Percentiles rank a stretch among this genome's conserved stretches.
Conservation (phyloP, 2,888 invertebrate genomes). For the Sminthurides aquaticus region DNA sequence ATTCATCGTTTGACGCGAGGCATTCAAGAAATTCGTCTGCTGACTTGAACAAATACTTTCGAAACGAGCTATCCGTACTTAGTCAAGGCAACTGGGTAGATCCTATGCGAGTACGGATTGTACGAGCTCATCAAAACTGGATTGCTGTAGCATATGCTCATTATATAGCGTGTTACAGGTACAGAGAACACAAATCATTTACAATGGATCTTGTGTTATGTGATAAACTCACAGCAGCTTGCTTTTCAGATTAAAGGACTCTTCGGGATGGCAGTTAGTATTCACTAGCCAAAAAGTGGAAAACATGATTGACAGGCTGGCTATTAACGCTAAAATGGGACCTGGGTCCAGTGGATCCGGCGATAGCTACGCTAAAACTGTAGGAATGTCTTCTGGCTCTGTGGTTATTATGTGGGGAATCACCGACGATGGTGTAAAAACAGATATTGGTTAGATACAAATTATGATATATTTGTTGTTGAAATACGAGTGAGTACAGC, state of each 20-base stretch:
- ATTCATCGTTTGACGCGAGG: conserved; percentile 72
- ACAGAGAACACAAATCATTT: too few species aligned
- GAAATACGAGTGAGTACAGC: background rate
- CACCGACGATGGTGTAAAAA: conserved; percentile 64
- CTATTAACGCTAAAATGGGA: conserved; percentile 59
- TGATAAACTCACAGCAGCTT: background rate
- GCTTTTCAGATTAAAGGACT: conserved; percentile 72
- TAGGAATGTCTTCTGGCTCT: conserved; percentile 70
- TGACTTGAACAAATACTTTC: conserved; percentile 63
- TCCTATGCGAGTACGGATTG: conserved; percentile 79
- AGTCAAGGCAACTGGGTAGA: conserved; percentile 61
- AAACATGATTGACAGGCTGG: conserved; percentile 79
- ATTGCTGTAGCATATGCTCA: conserved; percentile 93
- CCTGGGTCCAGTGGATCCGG: conserved; percentile 16
- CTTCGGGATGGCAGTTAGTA: conserved; percentile 90
- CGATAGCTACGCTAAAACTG: conserved; percentile 62
- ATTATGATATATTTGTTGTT: too few species aligned
- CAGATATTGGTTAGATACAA: conserved; percentile 65
- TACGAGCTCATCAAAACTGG: conserved; percentile 96
- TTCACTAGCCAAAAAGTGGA: conserved; percentile 91
- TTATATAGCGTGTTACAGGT: conserved; percentile 90
- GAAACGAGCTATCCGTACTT: conserved; percentile 64
- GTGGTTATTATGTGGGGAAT: conserved; percentile 73
- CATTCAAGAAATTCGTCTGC: conserved; percentile 68
- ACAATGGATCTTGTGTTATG: background rate